Evolutionary conservation across 1,140 invertebrate genomes (phyloP).

Genomic region (Drosophila erecta): DNA sequence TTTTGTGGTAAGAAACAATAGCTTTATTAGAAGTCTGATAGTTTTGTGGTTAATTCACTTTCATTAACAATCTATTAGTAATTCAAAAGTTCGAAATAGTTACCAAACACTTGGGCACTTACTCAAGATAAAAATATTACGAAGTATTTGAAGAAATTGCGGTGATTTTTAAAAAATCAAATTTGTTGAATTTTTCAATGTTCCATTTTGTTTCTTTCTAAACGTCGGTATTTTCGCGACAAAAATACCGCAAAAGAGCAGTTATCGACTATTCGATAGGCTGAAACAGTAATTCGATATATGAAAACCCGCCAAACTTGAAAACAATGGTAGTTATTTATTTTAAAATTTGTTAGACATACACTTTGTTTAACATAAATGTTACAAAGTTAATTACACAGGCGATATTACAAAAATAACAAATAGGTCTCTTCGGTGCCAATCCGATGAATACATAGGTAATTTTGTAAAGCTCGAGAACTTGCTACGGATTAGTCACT

Average conservation of each 20-base stretch:
- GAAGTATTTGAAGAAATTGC: too few relatives aligned
- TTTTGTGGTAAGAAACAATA: too few relatives aligned
- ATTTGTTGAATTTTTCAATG: too few relatives aligned
- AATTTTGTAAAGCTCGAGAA: conserved; percentile 28
- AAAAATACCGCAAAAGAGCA: not conserved
- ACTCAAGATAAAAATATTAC: too few relatives aligned
- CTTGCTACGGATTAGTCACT: conserved; percentile 19
- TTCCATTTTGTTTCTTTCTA: too few relatives aligned
- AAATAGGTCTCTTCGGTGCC: conserved; percentile 42
- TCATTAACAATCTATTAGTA: too few relatives aligned
- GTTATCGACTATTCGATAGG: not conserved
- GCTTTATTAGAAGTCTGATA: not conserved
- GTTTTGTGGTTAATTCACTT: too few relatives aligned
- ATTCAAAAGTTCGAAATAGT: too few relatives aligned
- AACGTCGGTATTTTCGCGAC: too few relatives aligned
- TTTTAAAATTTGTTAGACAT: conserved; percentile 44
- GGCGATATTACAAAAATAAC: conserved; percentile 71
- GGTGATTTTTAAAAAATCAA: too few relatives aligned
- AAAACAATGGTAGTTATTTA: conserved; percentile 22
- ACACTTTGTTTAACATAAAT: conserved; percentile 58
- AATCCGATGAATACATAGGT: conserved; percentile 49
- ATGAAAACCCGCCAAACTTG: not conserved
- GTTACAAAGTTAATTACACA: conserved; percentile 74
- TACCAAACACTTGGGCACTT: too few relatives aligned
- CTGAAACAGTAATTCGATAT: not conserved